A percentile compares a stretch with the other conserved stretches of the same genome.
Evolutionary conservation across 2,113 vertebrate genomes (phyloP).

Genomic region (Bucco capensis): DNA sequence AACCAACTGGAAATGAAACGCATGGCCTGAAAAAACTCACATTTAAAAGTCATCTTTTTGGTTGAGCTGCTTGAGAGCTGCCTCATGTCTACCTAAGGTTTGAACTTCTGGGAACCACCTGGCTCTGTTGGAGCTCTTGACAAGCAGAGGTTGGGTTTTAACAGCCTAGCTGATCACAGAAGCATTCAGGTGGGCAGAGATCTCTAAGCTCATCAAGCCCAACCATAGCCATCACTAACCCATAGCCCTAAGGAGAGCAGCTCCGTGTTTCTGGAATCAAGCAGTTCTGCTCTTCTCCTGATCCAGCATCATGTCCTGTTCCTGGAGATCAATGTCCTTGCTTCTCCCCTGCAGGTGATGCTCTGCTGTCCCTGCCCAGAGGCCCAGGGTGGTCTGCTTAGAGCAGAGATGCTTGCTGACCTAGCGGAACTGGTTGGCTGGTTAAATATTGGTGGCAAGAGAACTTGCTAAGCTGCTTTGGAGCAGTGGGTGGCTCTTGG

Average conservation of each 20-base stretch:
- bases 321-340: background rate
- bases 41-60: background rate
- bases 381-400: too few species aligned
- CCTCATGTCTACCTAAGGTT: background rate
- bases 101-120: background rate
- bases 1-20: background rate
- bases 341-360: background rate
- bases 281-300: background rate
- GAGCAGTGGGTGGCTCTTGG: background rate
- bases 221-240: too few species aligned
- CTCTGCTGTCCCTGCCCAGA: rapidly evolving
- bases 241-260: too few species aligned
- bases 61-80: background rate
- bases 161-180: background rate
- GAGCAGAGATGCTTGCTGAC: background rate
- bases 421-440: conserved; percentile 6
- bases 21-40: background rate
- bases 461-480: conserved; percentile 27
- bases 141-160: background rate
- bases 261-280: too few species aligned
- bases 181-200: too few species aligned
- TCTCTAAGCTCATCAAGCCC: too few species aligned
- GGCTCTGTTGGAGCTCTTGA: background rate
- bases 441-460: conserved; percentile 15
- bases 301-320: background rate